These are phyloP conservation scores for Drosophila falleni DNA, from an alignment of 2,888 invertebrate species.

Conservation along the genomic window DNA sequence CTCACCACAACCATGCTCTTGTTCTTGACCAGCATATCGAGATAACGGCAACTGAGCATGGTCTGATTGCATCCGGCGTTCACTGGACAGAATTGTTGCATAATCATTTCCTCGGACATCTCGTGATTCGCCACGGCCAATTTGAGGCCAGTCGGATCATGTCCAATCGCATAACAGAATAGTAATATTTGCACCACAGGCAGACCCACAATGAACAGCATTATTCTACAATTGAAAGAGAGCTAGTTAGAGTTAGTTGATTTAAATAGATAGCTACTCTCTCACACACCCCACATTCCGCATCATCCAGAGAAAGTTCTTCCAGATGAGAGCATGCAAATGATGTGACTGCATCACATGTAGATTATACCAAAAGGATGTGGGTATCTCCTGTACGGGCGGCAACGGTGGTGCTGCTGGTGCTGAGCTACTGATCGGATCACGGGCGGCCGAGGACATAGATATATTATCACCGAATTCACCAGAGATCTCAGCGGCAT, in stretches of 20 bases:
- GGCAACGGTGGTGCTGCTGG: constrained; percentile 88
- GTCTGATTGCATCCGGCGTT: constrained; percentile 88
- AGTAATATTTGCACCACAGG: constrained; percentile 94
- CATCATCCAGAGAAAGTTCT: constrained; percentile 94
- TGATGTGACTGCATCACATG: constrained; percentile 90
- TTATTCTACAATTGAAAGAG: constrained; percentile 87
- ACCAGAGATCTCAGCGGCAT: constrained; percentile 91
- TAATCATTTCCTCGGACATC: constrained; percentile 86
- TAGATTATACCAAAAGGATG: constrained; percentile 87
- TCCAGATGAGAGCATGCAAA: constrained; percentile 94
- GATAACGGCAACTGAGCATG: constrained; percentile 91
- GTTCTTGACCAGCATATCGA: constrained; percentile 89
- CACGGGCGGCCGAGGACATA: constrained; percentile 90
- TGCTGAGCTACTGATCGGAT: constrained; percentile 88
- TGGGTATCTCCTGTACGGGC: constrained; percentile 88
- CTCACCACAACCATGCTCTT: constrained; percentile 90
- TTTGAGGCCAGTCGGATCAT: constrained; percentile 91
- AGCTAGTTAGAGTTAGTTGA: constrained; percentile 34
- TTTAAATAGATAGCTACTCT: constrained; percentile 3
- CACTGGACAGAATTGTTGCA: constrained; percentile 86
- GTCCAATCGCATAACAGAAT: constrained; percentile 96
- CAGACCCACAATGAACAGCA: constrained; percentile 93
- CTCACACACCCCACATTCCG: constrained; percentile 91
- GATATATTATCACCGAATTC: constrained; percentile 95
- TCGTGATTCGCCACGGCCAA: constrained; percentile 94